phyloP scores from a whole-genome alignment of 2,888 invertebrate genomes.

The Callyntrura guangdongensis region DNA sequence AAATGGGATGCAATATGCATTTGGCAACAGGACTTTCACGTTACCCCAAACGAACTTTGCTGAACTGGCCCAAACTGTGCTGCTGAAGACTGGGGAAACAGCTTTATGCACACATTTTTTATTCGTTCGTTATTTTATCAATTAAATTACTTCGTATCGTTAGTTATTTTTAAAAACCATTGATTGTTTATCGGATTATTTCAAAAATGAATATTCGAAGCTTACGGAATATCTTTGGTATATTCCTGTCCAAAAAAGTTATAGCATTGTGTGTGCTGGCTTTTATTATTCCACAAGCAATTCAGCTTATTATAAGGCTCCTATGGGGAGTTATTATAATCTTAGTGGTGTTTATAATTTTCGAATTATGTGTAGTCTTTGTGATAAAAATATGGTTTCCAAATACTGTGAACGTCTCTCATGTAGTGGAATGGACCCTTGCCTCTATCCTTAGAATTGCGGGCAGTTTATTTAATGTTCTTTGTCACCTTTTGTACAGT shows the following conservation, averaged over 20 bases:
- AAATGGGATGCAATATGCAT: no score
- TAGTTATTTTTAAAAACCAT: background rate
- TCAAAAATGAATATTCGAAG: slow-evolving; percentile 26
- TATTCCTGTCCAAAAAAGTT: background rate
- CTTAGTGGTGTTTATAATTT: background rate
- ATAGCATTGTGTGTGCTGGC: background rate
- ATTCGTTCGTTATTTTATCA: background rate
- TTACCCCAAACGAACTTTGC: no score
- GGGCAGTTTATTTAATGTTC: background rate
- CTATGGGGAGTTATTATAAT: slow-evolving; percentile 30
- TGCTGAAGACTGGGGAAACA: no score
- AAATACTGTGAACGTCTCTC: slow-evolving; percentile 22
- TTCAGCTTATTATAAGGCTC: background rate
- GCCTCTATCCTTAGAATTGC: slow-evolving; percentile 28
- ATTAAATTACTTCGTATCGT: background rate
- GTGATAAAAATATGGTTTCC: slow-evolving; percentile 50
- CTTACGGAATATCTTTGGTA: background rate
- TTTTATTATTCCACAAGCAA: slow-evolving; percentile 31
- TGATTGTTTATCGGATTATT: no score
- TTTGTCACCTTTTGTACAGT: slow-evolving; percentile 16
- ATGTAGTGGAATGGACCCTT: slow-evolving; percentile 52
- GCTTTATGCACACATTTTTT: no score
- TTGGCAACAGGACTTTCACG: no score
- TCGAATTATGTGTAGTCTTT: slow-evolving; percentile 18
- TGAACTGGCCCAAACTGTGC: no score